These are phyloP conservation scores for Muscidifurax raptorellus DNA, from an alignment of 1,140 invertebrate species.

Conservation along the genomic window DNA sequence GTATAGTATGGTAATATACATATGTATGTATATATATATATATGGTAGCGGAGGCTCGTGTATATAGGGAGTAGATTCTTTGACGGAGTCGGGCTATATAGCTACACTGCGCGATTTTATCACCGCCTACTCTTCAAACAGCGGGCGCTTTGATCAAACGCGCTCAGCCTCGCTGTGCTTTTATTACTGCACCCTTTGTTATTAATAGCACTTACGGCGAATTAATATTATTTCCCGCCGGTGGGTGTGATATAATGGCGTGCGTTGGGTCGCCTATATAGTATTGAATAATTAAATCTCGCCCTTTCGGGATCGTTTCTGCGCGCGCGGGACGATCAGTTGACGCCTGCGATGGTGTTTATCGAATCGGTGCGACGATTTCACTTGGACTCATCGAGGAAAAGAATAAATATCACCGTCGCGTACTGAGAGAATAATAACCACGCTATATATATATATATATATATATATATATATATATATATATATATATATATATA, in stretches of 20 bases:
- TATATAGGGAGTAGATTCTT: background rate
- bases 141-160: constrained; percentile 45
- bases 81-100: background rate
- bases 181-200: constrained; percentile 52
- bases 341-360: too few species aligned
- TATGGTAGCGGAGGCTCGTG: background rate
- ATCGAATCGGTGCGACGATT: too few species aligned
- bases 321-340: too few species aligned
- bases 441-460: too few species aligned
- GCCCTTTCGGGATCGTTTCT: background rate
- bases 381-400: too few species aligned
- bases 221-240: constrained; percentile 13
- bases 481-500: too few species aligned
- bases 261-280: too few species aligned
- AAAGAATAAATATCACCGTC: too few species aligned
- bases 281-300: background rate
- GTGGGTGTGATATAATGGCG: background rate
- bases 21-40: too few species aligned
- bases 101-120: background rate
- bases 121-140: constrained; percentile 17
- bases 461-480: too few species aligned
- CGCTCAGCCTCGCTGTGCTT: constrained; percentile 54
- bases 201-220: constrained; percentile 51
- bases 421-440: too few species aligned
- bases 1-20: too few species aligned